phyloP scores from a whole-genome alignment of 2,113 vertebrate species.

The Cyanocitta stelleri region DNA sequence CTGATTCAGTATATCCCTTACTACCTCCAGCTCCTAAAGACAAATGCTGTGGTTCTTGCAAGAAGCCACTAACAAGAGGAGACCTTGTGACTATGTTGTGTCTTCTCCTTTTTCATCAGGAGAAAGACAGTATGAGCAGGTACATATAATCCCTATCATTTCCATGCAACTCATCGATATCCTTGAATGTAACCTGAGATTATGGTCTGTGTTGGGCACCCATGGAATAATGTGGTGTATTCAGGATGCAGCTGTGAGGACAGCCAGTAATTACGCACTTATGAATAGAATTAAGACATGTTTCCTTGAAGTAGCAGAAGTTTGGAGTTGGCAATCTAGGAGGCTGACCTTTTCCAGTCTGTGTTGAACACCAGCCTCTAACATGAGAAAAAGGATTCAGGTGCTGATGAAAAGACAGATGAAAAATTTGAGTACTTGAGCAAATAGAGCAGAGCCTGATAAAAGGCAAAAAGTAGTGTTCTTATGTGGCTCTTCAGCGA shows the following conservation, averaged over 20 bases:
- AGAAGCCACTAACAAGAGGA: not conserved
- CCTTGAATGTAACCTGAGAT: not conserved
- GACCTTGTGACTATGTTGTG: not conserved
- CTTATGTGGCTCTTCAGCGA: not conserved
- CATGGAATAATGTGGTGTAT: not conserved
- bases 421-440: not conserved
- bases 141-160: not conserved
- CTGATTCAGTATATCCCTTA: no score
- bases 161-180: not conserved
- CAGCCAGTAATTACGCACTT: not conserved
- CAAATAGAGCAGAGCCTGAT: not conserved
- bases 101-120: not conserved
- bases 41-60: not conserved
- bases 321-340: not conserved
- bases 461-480: not conserved
- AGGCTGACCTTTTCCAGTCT: not conserved
- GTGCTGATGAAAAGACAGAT: not conserved
- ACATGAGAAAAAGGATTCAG: not conserved
- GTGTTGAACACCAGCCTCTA: not conserved
- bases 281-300: not conserved
- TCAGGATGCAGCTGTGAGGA: not conserved
- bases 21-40: not conserved
- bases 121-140: not conserved
- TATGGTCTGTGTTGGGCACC: not conserved
- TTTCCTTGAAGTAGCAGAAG: not conserved